Percentiles rank a stretch among this genome's conserved stretches.
These are phyloP conservation scores for Allobates femoralis DNA, from an alignment of 2,797 vertebrate genomes.

Conservation along the genomic window DNA sequence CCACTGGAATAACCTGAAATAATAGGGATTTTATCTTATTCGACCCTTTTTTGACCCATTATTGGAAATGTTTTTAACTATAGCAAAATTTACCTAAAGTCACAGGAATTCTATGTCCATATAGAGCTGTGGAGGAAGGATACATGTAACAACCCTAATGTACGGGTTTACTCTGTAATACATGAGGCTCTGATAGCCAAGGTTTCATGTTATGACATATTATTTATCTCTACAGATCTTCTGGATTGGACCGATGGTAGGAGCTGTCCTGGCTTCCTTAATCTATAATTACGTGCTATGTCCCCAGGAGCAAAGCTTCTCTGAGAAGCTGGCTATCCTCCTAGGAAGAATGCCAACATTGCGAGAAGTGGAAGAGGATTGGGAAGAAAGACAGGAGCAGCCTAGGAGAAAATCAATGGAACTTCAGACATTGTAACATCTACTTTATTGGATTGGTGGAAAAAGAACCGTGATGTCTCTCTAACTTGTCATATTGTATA, in stretches of 20 bases:
- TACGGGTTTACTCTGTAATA: background rate
- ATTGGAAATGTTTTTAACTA: no score
- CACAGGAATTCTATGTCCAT: no score
- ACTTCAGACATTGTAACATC: slow-evolving; percentile 70
- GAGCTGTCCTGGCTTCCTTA: slow-evolving; percentile 74
- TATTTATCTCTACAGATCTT: slow-evolving; percentile 72
- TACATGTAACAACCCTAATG: background rate
- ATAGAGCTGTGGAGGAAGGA: no score
- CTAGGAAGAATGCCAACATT: slow-evolving; percentile 75
- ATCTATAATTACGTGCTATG: slow-evolving; percentile 79
- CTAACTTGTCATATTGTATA: background rate
- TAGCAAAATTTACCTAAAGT: no score
- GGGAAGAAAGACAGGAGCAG: slow-evolving; percentile 73
- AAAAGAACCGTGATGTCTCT: background rate
- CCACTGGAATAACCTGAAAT: no score
- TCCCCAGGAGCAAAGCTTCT: slow-evolving; percentile 75
- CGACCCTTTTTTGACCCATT: no score
- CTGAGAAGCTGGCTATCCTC: slow-evolving; percentile 74
- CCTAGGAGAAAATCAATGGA: slow-evolving; percentile 74
- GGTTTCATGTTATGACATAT: background rate
- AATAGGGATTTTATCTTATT: no score
- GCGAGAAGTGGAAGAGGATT: slow-evolving; percentile 77
- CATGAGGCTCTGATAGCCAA: background rate
- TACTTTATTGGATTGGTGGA: no score
- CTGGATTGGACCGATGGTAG: slow-evolving; percentile 79